phyloP scores from a whole-genome alignment of 1,140 invertebrate genomes.

The Sycophila sp. region DNA sequence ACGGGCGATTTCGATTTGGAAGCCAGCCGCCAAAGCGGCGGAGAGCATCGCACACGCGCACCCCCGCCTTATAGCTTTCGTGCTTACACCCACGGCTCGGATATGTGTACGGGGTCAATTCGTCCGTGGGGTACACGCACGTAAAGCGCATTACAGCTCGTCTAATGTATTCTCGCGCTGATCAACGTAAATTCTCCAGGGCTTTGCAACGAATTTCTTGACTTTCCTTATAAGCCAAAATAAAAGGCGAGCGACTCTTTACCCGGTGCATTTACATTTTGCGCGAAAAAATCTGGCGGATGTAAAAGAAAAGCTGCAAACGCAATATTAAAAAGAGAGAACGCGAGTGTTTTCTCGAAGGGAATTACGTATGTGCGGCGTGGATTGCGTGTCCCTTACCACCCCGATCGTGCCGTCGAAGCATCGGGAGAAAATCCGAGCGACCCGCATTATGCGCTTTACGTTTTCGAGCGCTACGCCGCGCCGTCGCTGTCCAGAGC shows the following conservation, averaged over 20 bases:
- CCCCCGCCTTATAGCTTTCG: neutral
- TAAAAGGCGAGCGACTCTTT: neutral
- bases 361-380: too few relatives aligned
- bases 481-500: slow-evolving; percentile 47
- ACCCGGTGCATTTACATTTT: neutral
- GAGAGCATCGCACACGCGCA: neutral
- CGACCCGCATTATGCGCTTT: neutral
- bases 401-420: neutral
- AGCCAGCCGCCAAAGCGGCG: neutral
- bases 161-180: neutral
- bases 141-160: neutral
- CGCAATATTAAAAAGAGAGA: too few relatives aligned
- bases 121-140: neutral
- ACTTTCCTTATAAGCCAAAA: neutral
- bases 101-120: slow-evolving; percentile 15
- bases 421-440: neutral
- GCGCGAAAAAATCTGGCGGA: too few relatives aligned
- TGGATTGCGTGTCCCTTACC: too few relatives aligned
- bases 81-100: neutral
- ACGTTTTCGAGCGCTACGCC: slow-evolving; percentile 27
- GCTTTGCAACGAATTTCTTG: slow-evolving; percentile 10
- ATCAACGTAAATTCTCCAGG: slow-evolving; percentile 18
- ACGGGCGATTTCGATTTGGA: slow-evolving; percentile 38
- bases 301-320: too few relatives aligned
- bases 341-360: too few relatives aligned